A percentile compares a stretch with the other conserved stretches of the same genome.
These are phyloP conservation scores for Sinelater perroti DNA, from an alignment of 2,888 invertebrate genomes.

Conservation along the genomic window DNA sequence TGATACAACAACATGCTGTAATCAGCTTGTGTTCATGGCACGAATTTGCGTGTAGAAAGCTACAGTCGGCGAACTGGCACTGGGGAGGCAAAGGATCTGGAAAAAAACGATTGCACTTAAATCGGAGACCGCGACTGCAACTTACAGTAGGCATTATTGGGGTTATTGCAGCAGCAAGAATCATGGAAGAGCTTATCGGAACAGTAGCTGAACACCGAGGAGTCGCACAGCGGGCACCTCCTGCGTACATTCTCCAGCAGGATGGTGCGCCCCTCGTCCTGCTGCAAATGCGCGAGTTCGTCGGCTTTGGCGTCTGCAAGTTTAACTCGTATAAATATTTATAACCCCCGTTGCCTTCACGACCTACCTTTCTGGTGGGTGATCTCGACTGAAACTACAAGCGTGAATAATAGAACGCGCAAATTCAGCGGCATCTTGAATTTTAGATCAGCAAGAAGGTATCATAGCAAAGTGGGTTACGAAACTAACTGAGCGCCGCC, in stretches of 20 bases:
- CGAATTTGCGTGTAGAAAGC: conserved; percentile 76
- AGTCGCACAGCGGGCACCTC: conserved; percentile 76
- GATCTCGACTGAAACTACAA: not conserved
- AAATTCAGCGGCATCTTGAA: conserved; percentile 9
- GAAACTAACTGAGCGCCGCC: conserved; percentile 8
- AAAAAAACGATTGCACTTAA: conserved; percentile 42
- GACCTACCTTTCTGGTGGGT: not conserved
- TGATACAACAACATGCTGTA: conserved; percentile 74
- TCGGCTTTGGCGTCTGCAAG: too few relatives aligned
- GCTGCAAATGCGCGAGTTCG: too few relatives aligned
- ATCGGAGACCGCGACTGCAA: too few relatives aligned
- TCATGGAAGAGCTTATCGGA: conserved; percentile 78
- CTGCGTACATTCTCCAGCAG: not conserved
- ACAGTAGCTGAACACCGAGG: conserved; percentile 80
- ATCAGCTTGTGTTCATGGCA: conserved; percentile 78
- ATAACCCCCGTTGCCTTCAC: too few relatives aligned
- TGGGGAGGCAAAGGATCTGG: conserved; percentile 66
- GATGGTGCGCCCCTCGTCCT: not conserved
- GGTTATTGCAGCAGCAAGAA: conserved; percentile 76
- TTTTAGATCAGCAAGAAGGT: not conserved
- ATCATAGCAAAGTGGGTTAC: conserved; percentile 14
- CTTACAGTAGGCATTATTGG: conserved; percentile 61
- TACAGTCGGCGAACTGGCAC: conserved; percentile 75
- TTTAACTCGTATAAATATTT: too few relatives aligned
- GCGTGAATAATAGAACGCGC: conserved; percentile 4